Base-by-base conservation (phyloP, 2,888 invertebrate species). In the Endomychus coccineus region DNA sequence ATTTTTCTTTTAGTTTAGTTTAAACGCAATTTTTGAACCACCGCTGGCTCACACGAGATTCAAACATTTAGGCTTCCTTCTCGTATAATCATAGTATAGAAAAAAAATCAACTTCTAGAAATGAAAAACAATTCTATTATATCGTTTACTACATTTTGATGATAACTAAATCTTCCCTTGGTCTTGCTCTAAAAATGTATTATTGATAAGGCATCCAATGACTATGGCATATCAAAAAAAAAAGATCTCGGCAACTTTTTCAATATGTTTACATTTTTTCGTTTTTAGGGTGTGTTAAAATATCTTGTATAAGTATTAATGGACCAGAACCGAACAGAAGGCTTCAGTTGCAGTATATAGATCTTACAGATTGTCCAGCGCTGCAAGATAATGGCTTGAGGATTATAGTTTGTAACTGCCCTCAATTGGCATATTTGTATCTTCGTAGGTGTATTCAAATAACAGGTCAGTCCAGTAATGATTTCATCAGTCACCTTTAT, bases 311-410 rank as follows among this genome's bases (percentile, higher is more conserved):
- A 14, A 80, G 77, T 51, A 75, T 79, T 55, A 74, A 77, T 47
- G 71, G 77, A 32, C 71, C 78, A 43, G 77, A 80, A 44, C 74
- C 76, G 4, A 70, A 78, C 1, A 66, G 80, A 36, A 69, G 80
- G 33, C 73, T 91, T 9, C 77, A 84, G 27, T 71, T 92, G 27
- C 89, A 91, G 61, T 87, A 86, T 64, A 73, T 94, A 47, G 92
- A 94, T 68, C 73, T 94, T 52, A 91, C 91, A 3, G 92, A 94
- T 65, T 94, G 94, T 59, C 76, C 79, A 39, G 76, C 78, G 11
- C 74, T 94, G 24, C 84, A 88, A 43, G 92, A 94, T 63, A 77
- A 80, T 15, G 89, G 90, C 1, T 73, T 94, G 9, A 79, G 84
- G 51, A 77, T 85, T 27, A 78, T 91, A 32, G 83, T 92, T 6